Conservation (phyloP, 2,888 invertebrate genomes). For the Drosophila koepferae region DNA sequence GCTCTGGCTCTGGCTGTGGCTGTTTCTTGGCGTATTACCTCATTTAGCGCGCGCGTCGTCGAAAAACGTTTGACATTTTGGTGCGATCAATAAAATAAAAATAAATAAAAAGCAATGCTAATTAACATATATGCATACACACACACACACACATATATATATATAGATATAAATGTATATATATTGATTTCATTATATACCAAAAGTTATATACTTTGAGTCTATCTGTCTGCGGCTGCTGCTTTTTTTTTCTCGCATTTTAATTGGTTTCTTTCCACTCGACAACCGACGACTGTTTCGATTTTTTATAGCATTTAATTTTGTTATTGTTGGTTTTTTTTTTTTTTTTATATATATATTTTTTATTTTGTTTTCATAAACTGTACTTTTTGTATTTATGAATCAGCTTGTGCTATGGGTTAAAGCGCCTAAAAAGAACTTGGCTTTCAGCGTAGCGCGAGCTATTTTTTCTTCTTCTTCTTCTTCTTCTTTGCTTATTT, state of each 20-base stretch:
- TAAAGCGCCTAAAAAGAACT: slow-evolving; percentile 11
- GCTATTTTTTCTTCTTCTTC: slow-evolving; percentile 8
- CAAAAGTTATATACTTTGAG: slow-evolving; percentile 17
- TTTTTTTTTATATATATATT: slow-evolving; percentile 22
- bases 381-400: slow-evolving; percentile 71
- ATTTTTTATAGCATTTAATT: slow-evolving; percentile 42
- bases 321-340: slow-evolving; percentile 3
- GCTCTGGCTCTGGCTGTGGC: slow-evolving; percentile 4
- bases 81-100: slow-evolving; percentile 74
- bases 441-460: slow-evolving; percentile 19
- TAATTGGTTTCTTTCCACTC: slow-evolving; percentile 78
- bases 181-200: slow-evolving; percentile 50
- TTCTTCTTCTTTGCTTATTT: neutral
- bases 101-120: slow-evolving; percentile 68
- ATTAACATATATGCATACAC: slow-evolving; percentile 72
- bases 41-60: slow-evolving; percentile 58
- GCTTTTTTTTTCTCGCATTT: slow-evolving; percentile 55
- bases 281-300: slow-evolving; percentile 65
- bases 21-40: slow-evolving; percentile 65
- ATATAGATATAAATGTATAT: neutral
- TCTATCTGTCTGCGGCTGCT: slow-evolving; percentile 23
- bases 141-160: slow-evolving; percentile 34
- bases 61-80: slow-evolving; percentile 79
- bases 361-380: slow-evolving; percentile 60
- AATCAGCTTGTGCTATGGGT: slow-evolving; percentile 30